Percentiles rank a stretch among this genome's conserved stretches.
Evolutionary conservation across 2,888 invertebrate genomes (phyloP).

Genomic region (Calephelis perditalis): DNA sequence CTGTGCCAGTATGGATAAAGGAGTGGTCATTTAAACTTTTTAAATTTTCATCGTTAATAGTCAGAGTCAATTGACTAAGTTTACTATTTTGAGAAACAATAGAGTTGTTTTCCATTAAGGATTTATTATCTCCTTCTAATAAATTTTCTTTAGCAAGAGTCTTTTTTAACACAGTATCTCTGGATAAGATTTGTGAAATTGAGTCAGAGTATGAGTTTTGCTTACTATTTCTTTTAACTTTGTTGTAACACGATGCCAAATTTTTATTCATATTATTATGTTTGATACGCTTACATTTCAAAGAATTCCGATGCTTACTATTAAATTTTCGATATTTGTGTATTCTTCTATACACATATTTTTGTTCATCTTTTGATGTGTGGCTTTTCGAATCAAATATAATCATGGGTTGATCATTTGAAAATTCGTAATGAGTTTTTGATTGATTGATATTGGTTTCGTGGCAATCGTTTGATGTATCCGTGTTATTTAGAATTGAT

Average conservation of each 20-base stretch:
- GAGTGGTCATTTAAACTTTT: too few species aligned
- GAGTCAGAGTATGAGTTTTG: conserved; percentile 34
- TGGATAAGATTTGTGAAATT: conserved; percentile 38
- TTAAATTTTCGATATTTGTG: background rate
- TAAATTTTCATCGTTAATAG: too few species aligned
- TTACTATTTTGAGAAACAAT: background rate
- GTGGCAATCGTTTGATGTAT: background rate
- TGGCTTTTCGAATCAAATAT: background rate
- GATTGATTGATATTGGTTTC: background rate
- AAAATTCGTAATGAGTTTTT: background rate
- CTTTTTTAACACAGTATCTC: conserved; percentile 41
- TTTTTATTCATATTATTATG: conserved; percentile 36
- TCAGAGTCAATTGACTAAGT: background rate
- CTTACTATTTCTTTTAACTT: conserved; percentile 23
- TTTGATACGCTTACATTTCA: conserved; percentile 36
- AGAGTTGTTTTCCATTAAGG: background rate
- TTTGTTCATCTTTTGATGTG: background rate
- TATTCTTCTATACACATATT: background rate
- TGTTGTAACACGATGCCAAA: conserved; percentile 26
- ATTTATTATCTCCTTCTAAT: conserved; percentile 29
- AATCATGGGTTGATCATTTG: conserved; percentile 1
- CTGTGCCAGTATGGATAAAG: too few species aligned
- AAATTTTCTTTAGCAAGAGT: conserved; percentile 44
- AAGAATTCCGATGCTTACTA: conserved; percentile 18
- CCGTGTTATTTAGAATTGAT: background rate